phyloP scores from a whole-genome alignment of 2,113 vertebrate species.

The Eptatretus burgeri region DNA sequence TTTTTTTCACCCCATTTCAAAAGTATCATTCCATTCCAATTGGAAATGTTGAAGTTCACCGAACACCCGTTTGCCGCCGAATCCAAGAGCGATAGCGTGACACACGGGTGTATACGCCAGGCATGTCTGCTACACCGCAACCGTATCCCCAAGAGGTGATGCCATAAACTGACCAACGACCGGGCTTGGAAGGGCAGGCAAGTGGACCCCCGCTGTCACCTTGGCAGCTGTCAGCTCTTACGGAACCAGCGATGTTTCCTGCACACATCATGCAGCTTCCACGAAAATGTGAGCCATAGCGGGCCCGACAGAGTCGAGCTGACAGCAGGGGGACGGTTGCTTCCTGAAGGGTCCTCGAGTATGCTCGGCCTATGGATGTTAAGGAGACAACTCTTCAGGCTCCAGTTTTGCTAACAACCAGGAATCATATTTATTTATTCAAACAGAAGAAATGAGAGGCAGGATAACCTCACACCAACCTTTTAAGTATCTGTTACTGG shows the following conservation, averaged over 20 bases:
- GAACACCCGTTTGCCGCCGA: neutral
- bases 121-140: neutral
- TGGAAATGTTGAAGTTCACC: neutral
- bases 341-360: conserved; percentile 55
- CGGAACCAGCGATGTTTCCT: conserved; percentile 19
- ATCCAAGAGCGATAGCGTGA: conserved; percentile 3
- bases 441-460: no score
- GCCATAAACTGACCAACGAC: neutral
- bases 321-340: conserved; percentile 46
- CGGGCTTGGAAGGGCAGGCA: conserved; percentile 24
- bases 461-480: no score
- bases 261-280: conserved; percentile 42
- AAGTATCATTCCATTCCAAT: no score
- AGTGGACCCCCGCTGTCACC: conserved; percentile 50
- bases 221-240: conserved; percentile 37
- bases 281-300: conserved; percentile 35
- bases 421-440: no score
- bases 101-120: conserved; percentile 2
- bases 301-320: conserved; percentile 31
- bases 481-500: no score
- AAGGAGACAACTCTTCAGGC: neutral
- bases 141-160: conserved; percentile 4
- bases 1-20: no score
- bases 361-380: conserved; percentile 33
- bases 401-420: no score